Conservation (phyloP, 2,888 invertebrate species). For the Lasioglossum vierecki region DNA sequence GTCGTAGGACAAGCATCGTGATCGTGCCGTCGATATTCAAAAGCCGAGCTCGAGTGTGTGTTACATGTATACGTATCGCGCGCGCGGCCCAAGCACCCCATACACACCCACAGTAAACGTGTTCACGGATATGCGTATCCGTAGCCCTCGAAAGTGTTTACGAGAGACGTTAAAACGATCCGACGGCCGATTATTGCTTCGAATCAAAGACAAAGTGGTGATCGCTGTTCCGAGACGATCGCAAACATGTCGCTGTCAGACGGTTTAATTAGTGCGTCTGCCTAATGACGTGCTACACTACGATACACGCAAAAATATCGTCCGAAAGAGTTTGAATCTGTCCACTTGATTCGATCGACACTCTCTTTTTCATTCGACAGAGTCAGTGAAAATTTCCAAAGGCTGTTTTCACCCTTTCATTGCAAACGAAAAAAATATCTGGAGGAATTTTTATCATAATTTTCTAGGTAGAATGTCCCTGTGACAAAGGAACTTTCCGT, state of each 20-base stretch:
- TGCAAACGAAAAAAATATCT: too few relatives aligned
- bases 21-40: constrained; percentile 46
- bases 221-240: constrained; percentile 18
- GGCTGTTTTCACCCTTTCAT: too few relatives aligned
- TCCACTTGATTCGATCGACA: too few relatives aligned
- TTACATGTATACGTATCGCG: background rate
- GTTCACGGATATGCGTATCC: constrained; percentile 45
- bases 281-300: background rate
- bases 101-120: constrained; percentile 61
- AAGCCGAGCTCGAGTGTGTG: constrained; percentile 38
- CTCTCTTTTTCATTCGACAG: too few relatives aligned
- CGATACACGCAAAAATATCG: background rate
- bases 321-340: background rate
- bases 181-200: constrained; percentile 37
- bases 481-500: too few relatives aligned
- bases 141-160: constrained; percentile 64
- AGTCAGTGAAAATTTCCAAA: too few relatives aligned
- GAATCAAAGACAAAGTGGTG: constrained; percentile 36
- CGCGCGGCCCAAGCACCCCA: constrained; percentile 18
- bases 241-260: constrained; percentile 15
- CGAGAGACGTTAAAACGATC: constrained; percentile 66
- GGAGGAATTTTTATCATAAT: too few relatives aligned
- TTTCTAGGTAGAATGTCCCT: too few relatives aligned
- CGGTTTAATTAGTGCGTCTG: constrained; percentile 31
- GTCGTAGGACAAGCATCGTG: constrained; percentile 29